Conservation (phyloP, 2,888 invertebrate genomes). For the Onchidella celtica region DNA sequence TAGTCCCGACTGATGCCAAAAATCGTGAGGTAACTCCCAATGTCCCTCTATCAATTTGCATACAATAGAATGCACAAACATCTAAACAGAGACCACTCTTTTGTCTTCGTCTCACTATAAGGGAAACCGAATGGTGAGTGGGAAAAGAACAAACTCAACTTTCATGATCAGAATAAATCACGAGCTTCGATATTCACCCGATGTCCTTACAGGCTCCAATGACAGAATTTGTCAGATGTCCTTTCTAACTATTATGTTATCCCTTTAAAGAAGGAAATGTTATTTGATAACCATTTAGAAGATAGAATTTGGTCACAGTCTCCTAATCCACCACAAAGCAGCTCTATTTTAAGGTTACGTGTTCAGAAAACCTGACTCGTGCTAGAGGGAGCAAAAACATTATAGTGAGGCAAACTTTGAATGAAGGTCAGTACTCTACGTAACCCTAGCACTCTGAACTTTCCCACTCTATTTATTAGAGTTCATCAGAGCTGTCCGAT, state of each 20-base stretch:
- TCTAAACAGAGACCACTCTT: too few relatives aligned
- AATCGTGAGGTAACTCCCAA: too few relatives aligned
- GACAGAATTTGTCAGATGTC: background rate
- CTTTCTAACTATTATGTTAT: background rate
- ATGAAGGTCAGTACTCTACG: constrained; percentile 10
- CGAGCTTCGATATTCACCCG: background rate
- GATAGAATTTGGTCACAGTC: background rate
- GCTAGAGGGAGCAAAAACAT: background rate
- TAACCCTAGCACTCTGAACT: constrained; percentile 10
- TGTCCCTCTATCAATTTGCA: too few relatives aligned
- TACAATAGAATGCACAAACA: too few relatives aligned
- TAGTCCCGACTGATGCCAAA: too few relatives aligned
- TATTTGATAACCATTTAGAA: constrained; percentile 25
- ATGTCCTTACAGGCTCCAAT: background rate
- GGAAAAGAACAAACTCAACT: background rate
- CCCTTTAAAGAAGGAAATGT: background rate
- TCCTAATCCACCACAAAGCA: background rate
- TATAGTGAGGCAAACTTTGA: background rate
- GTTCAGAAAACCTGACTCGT: constrained; percentile 11
- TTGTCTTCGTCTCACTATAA: background rate
- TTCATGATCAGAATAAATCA: background rate
- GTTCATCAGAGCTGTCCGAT: constrained; percentile 17
- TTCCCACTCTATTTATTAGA: constrained; percentile 11
- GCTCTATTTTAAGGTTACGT: background rate
- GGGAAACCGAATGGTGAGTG: background rate